A percentile compares a stretch with the other conserved stretches of the same genome.
phyloP scores from a whole-genome alignment of 1,140 invertebrate species.

The Cyclina sinensis region DNA sequence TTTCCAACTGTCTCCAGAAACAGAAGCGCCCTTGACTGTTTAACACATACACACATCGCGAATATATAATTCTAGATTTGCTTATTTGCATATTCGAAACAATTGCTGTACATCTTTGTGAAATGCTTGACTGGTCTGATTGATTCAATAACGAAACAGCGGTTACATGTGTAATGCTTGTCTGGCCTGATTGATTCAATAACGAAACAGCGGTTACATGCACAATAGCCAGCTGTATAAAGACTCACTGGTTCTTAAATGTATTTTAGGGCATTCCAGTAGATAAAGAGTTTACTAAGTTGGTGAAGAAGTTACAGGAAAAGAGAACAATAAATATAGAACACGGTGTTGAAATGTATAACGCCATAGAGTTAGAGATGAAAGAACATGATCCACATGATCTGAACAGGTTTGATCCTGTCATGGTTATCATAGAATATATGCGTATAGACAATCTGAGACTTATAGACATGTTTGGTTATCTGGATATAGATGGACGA shows the following conservation, averaged over 20 bases:
- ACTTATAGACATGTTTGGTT: constrained; percentile 82
- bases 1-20: too few relatives aligned
- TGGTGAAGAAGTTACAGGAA: constrained; percentile 69
- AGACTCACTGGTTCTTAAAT: too few relatives aligned
- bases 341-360: constrained; percentile 75
- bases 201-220: too few relatives aligned
- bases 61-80: too few relatives aligned
- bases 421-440: constrained; percentile 81
- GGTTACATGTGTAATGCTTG: too few relatives aligned
- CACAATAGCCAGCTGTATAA: too few relatives aligned
- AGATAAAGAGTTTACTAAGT: constrained; percentile 75
- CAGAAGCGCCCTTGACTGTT: too few relatives aligned
- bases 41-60: too few relatives aligned
- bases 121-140: not conserved
- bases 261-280: constrained; percentile 77
- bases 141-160: too few relatives aligned
- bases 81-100: too few relatives aligned
- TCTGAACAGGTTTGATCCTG: constrained; percentile 78
- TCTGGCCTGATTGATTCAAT: too few relatives aligned
- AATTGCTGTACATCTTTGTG: not conserved
- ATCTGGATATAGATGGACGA: constrained; percentile 74
- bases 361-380: constrained; percentile 71
- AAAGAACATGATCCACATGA: constrained; percentile 77
- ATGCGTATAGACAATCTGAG: constrained; percentile 83
- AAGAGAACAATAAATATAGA: constrained; percentile 70